Conservation (phyloP, 2,113 vertebrate genomes). For the Atlantisia rogersi region DNA sequence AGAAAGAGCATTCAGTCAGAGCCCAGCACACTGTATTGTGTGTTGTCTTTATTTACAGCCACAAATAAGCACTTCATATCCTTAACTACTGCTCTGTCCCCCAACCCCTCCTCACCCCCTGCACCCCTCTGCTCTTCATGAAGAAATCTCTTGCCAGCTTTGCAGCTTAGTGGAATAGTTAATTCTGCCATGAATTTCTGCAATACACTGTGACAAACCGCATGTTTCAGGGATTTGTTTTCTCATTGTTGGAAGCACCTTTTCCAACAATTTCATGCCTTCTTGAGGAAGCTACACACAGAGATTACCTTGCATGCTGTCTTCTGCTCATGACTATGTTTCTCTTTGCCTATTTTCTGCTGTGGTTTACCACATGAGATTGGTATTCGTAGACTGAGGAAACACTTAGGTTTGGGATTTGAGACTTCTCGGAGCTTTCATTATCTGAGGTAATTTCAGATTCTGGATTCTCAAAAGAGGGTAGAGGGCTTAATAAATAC, state of each 20-base stretch:
- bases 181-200: background rate
- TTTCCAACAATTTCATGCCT: background rate
- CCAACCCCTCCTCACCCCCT: rapidly evolving
- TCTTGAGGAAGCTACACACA: background rate
- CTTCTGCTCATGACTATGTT: background rate
- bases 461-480: background rate
- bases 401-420: background rate
- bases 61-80: background rate
- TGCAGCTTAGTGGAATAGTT: background rate
- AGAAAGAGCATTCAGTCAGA: background rate
- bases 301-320: background rate
- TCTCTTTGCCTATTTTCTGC: background rate
- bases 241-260: background rate
- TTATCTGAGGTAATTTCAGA: background rate
- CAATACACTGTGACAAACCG: background rate
- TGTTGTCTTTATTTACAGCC: background rate
- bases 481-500: background rate
- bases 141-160: background rate
- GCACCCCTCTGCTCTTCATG: background rate
- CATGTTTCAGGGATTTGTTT: background rate
- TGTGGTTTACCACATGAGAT: background rate
- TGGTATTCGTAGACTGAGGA: background rate
- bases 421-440: background rate
- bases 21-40: background rate
- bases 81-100: background rate